Percentiles rank a stretch among this genome's conserved stretches.
Evolutionary conservation across 2,797 vertebrate species (phyloP).

Genomic region (Gobionotothen gibberifrons): DNA sequence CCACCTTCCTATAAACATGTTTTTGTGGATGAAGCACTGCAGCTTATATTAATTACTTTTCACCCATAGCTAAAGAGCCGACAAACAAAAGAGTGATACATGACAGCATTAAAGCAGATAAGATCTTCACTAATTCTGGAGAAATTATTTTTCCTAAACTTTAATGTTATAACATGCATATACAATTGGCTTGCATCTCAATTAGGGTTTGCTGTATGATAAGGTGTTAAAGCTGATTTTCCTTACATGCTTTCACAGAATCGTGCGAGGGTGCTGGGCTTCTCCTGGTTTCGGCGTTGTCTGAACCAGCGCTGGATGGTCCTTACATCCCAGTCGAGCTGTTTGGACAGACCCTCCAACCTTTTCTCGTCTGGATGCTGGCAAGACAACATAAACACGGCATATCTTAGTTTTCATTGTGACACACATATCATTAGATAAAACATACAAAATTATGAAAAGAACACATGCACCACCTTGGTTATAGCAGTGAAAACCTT

Average conservation of each 20-base stretch:
- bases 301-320: constrained; percentile 99
- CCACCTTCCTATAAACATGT: constrained; percentile 1
- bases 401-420: neutral
- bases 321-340: constrained; percentile 97
- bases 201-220: neutral
- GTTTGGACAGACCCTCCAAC: constrained; percentile 97
- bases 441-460: neutral
- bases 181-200: neutral
- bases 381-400: constrained; percentile 18
- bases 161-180: neutral
- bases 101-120: neutral
- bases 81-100: constrained; percentile 6
- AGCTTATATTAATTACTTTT: constrained; percentile 29
- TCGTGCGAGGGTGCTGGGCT: constrained; percentile 93
- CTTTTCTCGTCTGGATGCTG: constrained; percentile 98
- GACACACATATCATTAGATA: neutral
- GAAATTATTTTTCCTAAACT: constrained; percentile 2
- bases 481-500: constrained; percentile 99
- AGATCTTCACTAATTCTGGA: neutral
- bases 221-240: neutral
- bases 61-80: neutral
- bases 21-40: constrained; percentile 2
- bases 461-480: constrained; percentile 85
- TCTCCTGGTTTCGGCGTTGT: constrained; percentile 98
- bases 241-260: constrained; percentile 99